Evolutionary conservation across 2,113 vertebrate species (phyloP), one percentile per base, ranked within the genome.

Genomic region (Sylvicapra grimmia): DNA sequence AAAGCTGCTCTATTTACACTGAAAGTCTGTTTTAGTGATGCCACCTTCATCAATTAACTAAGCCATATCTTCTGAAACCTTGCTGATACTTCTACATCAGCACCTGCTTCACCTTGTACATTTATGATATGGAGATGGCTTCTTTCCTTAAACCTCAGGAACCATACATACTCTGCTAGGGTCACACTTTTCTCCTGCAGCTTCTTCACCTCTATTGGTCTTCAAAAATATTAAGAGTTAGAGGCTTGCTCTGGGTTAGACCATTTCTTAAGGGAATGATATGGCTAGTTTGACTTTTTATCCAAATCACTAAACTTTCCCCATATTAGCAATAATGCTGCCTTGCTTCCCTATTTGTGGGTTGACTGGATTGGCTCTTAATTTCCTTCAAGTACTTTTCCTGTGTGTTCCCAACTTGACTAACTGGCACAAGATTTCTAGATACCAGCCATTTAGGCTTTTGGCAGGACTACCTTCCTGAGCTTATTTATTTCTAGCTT

Each of bases 101-200:
- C 3, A 53, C 31, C 16, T 21, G 29, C 9, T 21, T 82, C 79
- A 82, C 3, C 18, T 82, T 21, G 10, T 21, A n/a, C 18, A 33
- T n/a, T 53, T 82, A 53, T 23, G 31, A 21, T 21, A 13, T 53
- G 16, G 29, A 53, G 31, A 53, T 1, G 2, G 49, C 31, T 82
- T 82, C 49, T n/a, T 21, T 53, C 79, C 49, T n/a, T 53, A 82
- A 53, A 51, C 16, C 16, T n/a, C 49, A 33, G 49, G 49, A 53
- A 21, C 16, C 1, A 2, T 40, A 40, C 1, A 2, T 40, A 40
- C 40, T 53, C 29, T 33, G 9, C 16, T 33, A 33, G 79, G 0
- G 1, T 53, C 9, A 33, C 79, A 80, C 47, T 51, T 53, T 82
- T 21, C 49, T 33, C 51, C 29, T 2, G 16, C 8, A 53, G 29